Evolutionary conservation across 2,113 vertebrate species (phyloP).

Genomic region (Dissostichus mawsoni): DNA sequence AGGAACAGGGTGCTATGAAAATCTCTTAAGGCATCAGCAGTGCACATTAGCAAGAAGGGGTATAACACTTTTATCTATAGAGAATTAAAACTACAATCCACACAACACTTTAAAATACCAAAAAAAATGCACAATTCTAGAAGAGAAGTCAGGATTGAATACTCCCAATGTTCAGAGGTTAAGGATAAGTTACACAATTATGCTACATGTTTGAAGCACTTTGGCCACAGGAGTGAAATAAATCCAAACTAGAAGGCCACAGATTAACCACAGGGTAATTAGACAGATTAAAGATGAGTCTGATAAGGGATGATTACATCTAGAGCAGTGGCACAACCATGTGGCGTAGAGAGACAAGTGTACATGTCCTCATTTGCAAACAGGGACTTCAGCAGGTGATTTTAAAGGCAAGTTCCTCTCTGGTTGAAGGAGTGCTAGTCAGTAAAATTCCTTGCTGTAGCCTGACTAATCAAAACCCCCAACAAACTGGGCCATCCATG

Average conservation of each 20-base stretch:
- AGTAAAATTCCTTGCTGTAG: constrained; percentile 3
- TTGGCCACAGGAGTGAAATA: not conserved
- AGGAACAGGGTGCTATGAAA: not conserved
- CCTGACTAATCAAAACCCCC: constrained; percentile 3
- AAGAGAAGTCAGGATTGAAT: constrained; percentile 9
- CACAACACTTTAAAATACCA: constrained; percentile 65
- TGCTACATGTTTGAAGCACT: constrained; percentile 29
- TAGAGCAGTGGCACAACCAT: constrained; percentile 13
- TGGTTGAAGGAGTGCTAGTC: not conserved
- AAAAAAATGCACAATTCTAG: constrained; percentile 43
- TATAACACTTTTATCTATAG: constrained; percentile 43
- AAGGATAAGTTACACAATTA: constrained; percentile 2
- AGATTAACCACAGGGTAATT: constrained; percentile 5
- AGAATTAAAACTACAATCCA: constrained; percentile 69
- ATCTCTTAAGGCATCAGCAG: constrained; percentile 5
- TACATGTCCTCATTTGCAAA: not conserved
- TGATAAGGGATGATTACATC: not conserved
- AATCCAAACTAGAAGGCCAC: not conserved
- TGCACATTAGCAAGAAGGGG: constrained; percentile 25
- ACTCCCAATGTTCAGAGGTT: not conserved
- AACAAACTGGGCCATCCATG: not conserved
- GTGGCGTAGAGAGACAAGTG: not conserved
- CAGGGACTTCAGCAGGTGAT: not conserved
- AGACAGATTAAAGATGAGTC: not conserved
- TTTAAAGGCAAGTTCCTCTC: not conserved